These are phyloP conservation scores for Gymnarchus niloticus DNA, from an alignment of 2,113 vertebrate species.

Conservation along the genomic window DNA sequence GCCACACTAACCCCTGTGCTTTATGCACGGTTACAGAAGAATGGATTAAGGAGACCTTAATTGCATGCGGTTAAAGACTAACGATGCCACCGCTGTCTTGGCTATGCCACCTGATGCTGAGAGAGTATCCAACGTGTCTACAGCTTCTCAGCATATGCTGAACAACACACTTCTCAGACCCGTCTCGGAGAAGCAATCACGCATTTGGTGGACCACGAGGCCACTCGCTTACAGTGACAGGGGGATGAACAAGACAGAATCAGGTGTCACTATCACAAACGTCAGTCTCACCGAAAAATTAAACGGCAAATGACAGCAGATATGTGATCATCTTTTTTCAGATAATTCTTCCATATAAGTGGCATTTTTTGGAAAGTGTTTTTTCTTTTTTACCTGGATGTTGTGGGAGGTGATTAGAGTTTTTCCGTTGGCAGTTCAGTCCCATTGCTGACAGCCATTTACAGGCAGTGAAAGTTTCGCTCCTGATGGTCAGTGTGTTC, in stretches of 20 bases:
- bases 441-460: too few relatives aligned
- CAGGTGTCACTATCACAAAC: too few relatives aligned
- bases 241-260: neutral
- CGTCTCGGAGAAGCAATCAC: slow-evolving; percentile 1
- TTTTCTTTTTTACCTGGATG: too few relatives aligned
- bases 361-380: too few relatives aligned
- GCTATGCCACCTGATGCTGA: neutral
- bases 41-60: slow-evolving; percentile 12
- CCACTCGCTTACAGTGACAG: neutral
- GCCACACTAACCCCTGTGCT: slow-evolving; percentile 9
- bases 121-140: neutral
- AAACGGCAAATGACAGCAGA: too few relatives aligned
- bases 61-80: neutral
- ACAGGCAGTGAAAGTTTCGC: too few relatives aligned
- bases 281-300: too few relatives aligned
- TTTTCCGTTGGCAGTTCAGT: too few relatives aligned
- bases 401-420: too few relatives aligned
- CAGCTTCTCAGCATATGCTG: neutral
- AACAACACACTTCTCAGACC: neutral
- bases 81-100: neutral
- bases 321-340: too few relatives aligned
- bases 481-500: too few relatives aligned
- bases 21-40: neutral
- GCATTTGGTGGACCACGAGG: neutral
- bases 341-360: too few relatives aligned